These are phyloP conservation scores for Iselma pallidipennis DNA, from an alignment of 2,888 invertebrate species.

Conservation along the genomic window DNA sequence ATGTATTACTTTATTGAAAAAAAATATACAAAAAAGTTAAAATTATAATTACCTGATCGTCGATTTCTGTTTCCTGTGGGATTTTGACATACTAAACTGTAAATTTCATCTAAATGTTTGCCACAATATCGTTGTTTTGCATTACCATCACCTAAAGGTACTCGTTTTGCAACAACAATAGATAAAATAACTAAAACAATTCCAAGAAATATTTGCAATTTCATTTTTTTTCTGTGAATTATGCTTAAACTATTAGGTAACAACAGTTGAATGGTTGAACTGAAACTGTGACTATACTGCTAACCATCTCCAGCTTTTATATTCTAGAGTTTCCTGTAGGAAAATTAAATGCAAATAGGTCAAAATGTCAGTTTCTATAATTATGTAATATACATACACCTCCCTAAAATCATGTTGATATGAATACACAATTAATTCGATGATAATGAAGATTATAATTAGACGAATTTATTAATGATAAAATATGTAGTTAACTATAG, in stretches of 20 bases:
- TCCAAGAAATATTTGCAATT: neutral
- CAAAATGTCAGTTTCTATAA: neutral
- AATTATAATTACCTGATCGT: neutral
- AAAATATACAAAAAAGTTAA: neutral
- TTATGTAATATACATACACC: neutral
- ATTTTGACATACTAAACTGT: neutral
- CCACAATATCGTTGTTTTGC: neutral
- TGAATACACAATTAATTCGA: neutral
- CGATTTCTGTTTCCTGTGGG: neutral
- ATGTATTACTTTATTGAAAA: no score
- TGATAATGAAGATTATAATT: neutral
- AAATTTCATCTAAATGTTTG: neutral
- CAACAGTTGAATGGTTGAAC: neutral
- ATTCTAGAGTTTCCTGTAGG: neutral
- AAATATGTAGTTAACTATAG: neutral
- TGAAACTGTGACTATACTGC: neutral
- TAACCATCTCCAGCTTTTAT: neutral
- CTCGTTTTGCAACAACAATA: neutral
- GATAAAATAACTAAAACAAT: neutral
- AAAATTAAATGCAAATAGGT: neutral
- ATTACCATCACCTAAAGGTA: no score
- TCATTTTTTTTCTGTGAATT: neutral
- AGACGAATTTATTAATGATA: neutral
- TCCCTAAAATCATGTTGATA: neutral
- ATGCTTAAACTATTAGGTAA: neutral